phyloP scores from a whole-genome alignment of 2,888 invertebrate genomes.

The Branchipolynoe longqiensis region DNA sequence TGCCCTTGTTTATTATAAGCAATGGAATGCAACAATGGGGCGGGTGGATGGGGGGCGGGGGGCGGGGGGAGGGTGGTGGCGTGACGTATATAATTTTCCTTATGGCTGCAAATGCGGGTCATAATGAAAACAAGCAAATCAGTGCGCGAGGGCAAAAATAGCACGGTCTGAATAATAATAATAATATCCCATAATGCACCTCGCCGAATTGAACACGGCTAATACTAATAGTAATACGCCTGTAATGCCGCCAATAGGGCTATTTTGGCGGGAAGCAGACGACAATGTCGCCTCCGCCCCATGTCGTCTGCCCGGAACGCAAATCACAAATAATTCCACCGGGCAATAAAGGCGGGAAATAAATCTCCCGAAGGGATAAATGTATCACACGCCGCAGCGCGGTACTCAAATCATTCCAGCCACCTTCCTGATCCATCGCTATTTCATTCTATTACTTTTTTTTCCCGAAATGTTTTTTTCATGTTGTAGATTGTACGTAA shows the following conservation, averaged over 20 bases:
- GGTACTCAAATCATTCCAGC: neutral
- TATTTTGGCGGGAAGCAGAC: too few species aligned
- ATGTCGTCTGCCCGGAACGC: neutral
- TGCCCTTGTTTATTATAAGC: neutral
- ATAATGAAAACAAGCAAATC: constrained; percentile 29
- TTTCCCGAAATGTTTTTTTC: constrained; percentile 25
- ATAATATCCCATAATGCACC: neutral
- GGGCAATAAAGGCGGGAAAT: neutral
- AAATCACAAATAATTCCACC: too few species aligned
- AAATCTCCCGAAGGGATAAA: neutral
- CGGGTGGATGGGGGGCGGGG: neutral
- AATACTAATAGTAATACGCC: neutral
- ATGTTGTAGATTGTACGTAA: constrained; percentile 44
- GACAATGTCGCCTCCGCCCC: too few species aligned
- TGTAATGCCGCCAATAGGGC: too few species aligned
- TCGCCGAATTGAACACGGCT: neutral
- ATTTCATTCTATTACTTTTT: neutral
- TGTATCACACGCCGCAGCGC: neutral
- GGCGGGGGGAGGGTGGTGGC: neutral
- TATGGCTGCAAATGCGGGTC: constrained; percentile 45
- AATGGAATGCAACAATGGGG: constrained; percentile 32
- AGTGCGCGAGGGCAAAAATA: constrained; percentile 4
- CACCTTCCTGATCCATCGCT: neutral
- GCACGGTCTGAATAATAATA: too few species aligned
- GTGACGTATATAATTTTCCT: constrained; percentile 50